Percentiles rank a stretch among this genome's conserved stretches.
phyloP scores from a whole-genome alignment of 2,888 invertebrate genomes.

The Mythimna lalbum region DNA sequence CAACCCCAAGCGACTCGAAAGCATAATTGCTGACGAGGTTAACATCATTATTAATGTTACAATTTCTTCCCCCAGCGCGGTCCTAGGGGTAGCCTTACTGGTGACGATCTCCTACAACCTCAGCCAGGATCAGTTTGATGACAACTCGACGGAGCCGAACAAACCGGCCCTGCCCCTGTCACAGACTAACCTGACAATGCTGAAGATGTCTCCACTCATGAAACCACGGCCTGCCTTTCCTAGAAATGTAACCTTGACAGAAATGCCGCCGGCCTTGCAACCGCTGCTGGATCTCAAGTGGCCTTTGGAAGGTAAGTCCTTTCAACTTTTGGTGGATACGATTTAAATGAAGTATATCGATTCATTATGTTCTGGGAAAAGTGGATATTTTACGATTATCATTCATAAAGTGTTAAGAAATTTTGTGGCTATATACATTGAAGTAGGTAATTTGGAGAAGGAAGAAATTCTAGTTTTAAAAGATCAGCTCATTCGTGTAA shows the following conservation, averaged over 20 bases:
- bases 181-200: slow-evolving; percentile 47
- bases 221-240: slow-evolving; percentile 24
- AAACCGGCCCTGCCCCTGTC: slow-evolving; percentile 26
- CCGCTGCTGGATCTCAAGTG: slow-evolving; percentile 80
- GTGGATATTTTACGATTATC: too few species aligned
- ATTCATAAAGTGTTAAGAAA: too few species aligned
- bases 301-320: slow-evolving; percentile 83
- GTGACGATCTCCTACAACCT: slow-evolving; percentile 90
- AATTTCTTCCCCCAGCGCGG: slow-evolving; percentile 77
- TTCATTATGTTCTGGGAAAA: too few species aligned
- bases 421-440: too few species aligned
- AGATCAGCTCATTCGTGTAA: too few species aligned
- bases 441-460: too few species aligned
- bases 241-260: slow-evolving; percentile 54
- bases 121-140: slow-evolving; percentile 68
- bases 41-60: not conserved
- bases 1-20: too few species aligned
- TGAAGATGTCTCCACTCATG: slow-evolving; percentile 47
- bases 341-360: too few species aligned
- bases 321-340: not conserved
- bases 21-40: too few species aligned
- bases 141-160: slow-evolving; percentile 57
- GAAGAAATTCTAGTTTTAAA: too few species aligned
- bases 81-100: slow-evolving; percentile 87
- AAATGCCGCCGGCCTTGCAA: slow-evolving; percentile 64